Conservation (phyloP, 2,797 vertebrate genomes). For the Nannoperca australis region DNA sequence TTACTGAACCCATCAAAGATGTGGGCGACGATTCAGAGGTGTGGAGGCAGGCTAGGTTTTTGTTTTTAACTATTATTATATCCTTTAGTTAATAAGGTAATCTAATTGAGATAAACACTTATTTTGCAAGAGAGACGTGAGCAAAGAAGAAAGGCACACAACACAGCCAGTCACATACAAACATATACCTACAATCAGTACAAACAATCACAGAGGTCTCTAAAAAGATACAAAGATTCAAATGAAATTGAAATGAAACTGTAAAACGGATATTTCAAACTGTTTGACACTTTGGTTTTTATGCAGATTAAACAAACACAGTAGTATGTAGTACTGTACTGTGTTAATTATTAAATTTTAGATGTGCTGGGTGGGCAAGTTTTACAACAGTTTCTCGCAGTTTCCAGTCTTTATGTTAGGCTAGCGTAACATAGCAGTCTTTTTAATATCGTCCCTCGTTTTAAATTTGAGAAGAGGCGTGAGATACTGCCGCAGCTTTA, state of each 20-base stretch:
- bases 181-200: not conserved
- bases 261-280: not conserved
- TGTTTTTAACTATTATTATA: not conserved
- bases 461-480: too few species aligned
- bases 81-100: not conserved
- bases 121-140: not conserved
- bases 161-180: not conserved
- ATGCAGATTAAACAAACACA: not conserved
- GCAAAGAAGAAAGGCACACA: not conserved
- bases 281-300: too few species aligned
- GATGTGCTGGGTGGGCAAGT: not conserved
- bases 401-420: not conserved
- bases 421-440: not conserved
- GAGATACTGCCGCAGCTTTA: not conserved
- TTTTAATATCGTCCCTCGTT: too few species aligned
- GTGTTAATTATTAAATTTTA: not conserved
- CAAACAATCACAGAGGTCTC: not conserved
- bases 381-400: not conserved
- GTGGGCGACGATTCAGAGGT: not conserved
- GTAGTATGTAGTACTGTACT: too few species aligned
- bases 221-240: not conserved
- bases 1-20: constrained; percentile 14
- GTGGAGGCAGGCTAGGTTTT: not conserved
- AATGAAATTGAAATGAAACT: too few species aligned
- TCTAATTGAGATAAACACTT: constrained; percentile 4